Evolutionary conservation across 2,797 vertebrate species (phyloP).

Genomic region (Aselliscus stoliczkanus): DNA sequence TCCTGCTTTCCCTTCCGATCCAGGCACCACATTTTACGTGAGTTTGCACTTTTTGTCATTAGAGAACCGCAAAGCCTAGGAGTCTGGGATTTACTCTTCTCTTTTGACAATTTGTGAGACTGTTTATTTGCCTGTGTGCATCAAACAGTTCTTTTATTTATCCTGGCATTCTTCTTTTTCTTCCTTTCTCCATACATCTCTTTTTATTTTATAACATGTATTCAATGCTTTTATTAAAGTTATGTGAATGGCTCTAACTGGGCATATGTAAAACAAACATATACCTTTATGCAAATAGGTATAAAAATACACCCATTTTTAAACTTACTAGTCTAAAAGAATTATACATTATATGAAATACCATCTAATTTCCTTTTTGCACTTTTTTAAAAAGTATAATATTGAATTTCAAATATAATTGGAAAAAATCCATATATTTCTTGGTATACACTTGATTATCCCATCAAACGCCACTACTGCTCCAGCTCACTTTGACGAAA

Average conservation of each 20-base stretch:
- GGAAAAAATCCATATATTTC: not conserved
- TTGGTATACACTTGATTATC: not conserved
- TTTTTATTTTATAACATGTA: not conserved
- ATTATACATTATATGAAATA: too few species aligned
- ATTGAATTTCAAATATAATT: too few species aligned
- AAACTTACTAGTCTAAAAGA: too few species aligned
- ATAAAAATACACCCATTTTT: too few species aligned
- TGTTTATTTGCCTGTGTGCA: not conserved
- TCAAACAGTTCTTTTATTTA: not conserved
- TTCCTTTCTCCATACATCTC: not conserved
- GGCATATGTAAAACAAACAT: too few species aligned
- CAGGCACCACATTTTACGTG: rapidly evolving
- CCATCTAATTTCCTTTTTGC: too few species aligned
- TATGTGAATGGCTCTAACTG: too few species aligned
- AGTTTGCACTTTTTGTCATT: not conserved
- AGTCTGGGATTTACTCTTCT: not conserved
- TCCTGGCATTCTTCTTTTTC: not conserved
- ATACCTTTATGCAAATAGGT: too few species aligned
- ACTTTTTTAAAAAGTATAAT: too few species aligned
- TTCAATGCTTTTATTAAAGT: too few species aligned
- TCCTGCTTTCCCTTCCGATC: not conserved
- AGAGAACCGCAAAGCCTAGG: not conserved
- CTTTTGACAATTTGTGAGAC: not conserved
- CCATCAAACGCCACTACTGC: not conserved
- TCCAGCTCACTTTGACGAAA: rapidly evolving